Evolutionary conservation across 2,797 vertebrate genomes (phyloP), one percentile per base, ranked within the genome.

Genomic region (Apodemus agrarius): DNA sequence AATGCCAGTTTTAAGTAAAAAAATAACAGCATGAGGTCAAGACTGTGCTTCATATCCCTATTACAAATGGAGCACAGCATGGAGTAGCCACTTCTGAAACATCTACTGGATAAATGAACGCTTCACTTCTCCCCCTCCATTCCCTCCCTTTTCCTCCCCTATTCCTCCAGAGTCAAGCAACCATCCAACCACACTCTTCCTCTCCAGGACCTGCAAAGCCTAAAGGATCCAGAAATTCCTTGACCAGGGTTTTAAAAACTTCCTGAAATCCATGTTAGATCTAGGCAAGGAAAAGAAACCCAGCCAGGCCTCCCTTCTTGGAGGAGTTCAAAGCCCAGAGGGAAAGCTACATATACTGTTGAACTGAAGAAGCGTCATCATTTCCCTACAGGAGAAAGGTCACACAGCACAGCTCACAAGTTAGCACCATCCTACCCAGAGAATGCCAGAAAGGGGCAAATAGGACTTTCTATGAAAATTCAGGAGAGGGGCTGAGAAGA

Each of bases 241-340:
- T 91, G 24, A 81, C 17, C 46, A 89, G n/a, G 22, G 10, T 79
- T 69, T 90, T 94, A 63, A 61, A 84, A 88, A 88, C 43, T 76
- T 82, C 59, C 54, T 86, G 49, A 91, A 95, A 94, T 26, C 46
- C 59, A 83, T 49, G 76, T 95, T 89, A 96, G 80, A 86, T 86
- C 43, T 52, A 96, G 40, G 16, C 75, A 90, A 1, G 82, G 69
- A 96, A 96, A 95, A 91, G 61, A 84, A 82, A 86, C 76, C 49
- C 49, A 96, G 54, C 69, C n/a, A 84, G 84, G 12, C 24, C 43
- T 86, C n/a, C 61, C 11, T 61, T 92, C 43, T n/a, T 82, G 19
- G 22, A 96, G 92, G 29, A 95, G 29, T 76, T 52, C 84, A 83
- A 88, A 97, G 65, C 46, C 69, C 79, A 93, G 52, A 89, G 52